phyloP scores from a whole-genome alignment of 2,113 vertebrate genomes.

The Crotalus viridis region DNA sequence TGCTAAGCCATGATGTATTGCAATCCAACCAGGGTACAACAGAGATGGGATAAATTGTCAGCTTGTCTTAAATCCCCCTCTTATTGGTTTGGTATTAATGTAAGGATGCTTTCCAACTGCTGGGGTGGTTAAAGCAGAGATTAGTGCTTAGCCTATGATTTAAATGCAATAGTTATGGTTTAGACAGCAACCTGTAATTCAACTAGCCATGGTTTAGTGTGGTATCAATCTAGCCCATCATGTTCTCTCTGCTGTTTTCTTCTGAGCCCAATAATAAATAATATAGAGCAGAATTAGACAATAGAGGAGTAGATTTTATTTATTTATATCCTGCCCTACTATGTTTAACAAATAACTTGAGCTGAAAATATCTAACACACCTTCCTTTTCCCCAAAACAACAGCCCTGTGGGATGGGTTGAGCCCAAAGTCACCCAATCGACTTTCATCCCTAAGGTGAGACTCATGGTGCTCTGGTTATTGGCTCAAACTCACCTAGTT shows the following conservation, averaged over 20 bases:
- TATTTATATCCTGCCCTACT: too few species aligned
- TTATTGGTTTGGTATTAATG: background rate
- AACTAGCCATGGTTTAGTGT: background rate
- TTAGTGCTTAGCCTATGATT: background rate
- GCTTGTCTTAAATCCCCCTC: background rate
- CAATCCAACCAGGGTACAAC: background rate
- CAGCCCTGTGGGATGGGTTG: background rate
- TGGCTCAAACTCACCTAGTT: background rate
- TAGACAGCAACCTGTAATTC: background rate
- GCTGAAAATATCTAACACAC: too few species aligned
- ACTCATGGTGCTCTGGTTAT: background rate
- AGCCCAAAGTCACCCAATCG: background rate
- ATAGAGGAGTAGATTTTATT: too few species aligned
- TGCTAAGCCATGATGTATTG: background rate
- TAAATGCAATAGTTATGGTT: background rate
- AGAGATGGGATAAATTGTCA: background rate
- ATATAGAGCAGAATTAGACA: too few species aligned
- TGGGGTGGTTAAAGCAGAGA: background rate
- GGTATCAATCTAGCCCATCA: background rate
- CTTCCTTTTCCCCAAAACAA: background rate
- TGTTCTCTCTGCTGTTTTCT: background rate
- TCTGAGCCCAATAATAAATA: background rate
- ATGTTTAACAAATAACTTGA: too few species aligned
- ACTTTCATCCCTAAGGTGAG: background rate
- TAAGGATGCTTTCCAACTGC: background rate